A percentile compares a stretch with the other conserved stretches of the same genome.
Evolutionary conservation across 2,113 vertebrate species (phyloP).

Genomic region (Xyrauchen texanus): DNA sequence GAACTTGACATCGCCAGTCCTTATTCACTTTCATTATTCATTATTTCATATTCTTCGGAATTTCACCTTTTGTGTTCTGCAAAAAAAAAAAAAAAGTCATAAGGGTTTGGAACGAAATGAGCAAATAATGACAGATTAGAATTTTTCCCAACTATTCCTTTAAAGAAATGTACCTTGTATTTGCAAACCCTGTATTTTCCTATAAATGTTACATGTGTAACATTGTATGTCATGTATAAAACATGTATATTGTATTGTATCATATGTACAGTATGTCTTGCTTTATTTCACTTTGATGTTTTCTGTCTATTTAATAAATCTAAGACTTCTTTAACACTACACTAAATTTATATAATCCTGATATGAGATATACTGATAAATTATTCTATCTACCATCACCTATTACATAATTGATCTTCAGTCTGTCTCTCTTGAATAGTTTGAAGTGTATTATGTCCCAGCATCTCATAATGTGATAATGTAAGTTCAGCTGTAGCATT

Average conservation of each 20-base stretch:
- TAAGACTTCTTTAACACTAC: neutral
- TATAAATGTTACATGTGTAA: neutral
- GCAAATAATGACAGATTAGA: too few relatives aligned
- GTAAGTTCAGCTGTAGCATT: constrained; percentile 22
- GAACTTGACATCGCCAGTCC: too few relatives aligned
- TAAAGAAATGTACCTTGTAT: too few relatives aligned
- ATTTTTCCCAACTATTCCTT: too few relatives aligned
- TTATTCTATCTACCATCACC: neutral
- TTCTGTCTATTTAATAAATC: neutral
- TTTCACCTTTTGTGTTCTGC: too few relatives aligned
- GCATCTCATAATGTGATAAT: constrained; percentile 34
- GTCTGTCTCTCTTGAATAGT: neutral
- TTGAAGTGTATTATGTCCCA: constrained; percentile 28
- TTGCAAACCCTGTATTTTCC: neutral
- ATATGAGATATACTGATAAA: constrained; percentile 35
- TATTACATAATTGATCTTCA: constrained; percentile 33
- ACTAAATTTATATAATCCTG: constrained; percentile 4
- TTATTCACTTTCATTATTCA: too few relatives aligned
- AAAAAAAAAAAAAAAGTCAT: too few relatives aligned
- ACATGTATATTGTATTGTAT: too few relatives aligned
- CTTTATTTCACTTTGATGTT: neutral
- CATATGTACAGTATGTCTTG: too few relatives aligned
- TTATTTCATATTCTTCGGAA: too few relatives aligned
- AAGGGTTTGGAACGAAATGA: too few relatives aligned
- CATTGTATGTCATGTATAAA: neutral